Base-by-base conservation (phyloP, 2,113 vertebrate genomes). In the Mustela nigripes region DNA sequence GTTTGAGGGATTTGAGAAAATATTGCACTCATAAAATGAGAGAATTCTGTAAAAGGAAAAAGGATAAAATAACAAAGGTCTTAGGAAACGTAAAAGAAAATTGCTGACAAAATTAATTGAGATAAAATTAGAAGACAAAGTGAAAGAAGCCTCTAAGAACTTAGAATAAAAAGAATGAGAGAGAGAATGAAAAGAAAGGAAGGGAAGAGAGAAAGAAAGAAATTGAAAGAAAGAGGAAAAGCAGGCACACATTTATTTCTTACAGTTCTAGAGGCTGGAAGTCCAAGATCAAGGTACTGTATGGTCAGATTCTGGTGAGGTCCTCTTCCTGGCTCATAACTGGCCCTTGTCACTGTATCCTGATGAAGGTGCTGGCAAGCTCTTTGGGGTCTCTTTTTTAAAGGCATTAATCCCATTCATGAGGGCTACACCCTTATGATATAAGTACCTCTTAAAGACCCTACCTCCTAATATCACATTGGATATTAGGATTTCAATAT, bases 61-160 rank as follows among this genome's bases (percentile, higher is more conserved):
- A 74, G 60, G 26, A 65, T 88, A 91, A 88, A 65, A 63, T 71
- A 53, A 58, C 67, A 80, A 85, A 76, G 5, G 78, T 28, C 33
- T 87, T 82, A 24, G 21, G 58, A 73, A 96, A 95, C 9, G 28
- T 53, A 73, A 63, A 89, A 85, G 58, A 71, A 33, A 8, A 60
- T 60, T 93, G 48, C 42, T 56, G 69, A 89, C 56, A 94, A 95
- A 96, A 91, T 67, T 16, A 87, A 39, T n/a, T 31, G 11, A 19
- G 42, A 12, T 62, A 45, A 79, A 69, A 86, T n/a, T 81, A 28
- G 36, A 91, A 89, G 56, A 73, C 11, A 67, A 62, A 53, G 33
- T 28, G 9, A 87, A 79, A 26, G 15, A 78, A 53, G 85, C 60
- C 9, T 48, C 22, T 95, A 39, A 93, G 19, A 93, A 82, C 10